Evolutionary conservation across 2,797 vertebrate genomes (phyloP), one percentile per base, ranked within the genome.

Genomic region (Chelidonichthys spinosus): DNA sequence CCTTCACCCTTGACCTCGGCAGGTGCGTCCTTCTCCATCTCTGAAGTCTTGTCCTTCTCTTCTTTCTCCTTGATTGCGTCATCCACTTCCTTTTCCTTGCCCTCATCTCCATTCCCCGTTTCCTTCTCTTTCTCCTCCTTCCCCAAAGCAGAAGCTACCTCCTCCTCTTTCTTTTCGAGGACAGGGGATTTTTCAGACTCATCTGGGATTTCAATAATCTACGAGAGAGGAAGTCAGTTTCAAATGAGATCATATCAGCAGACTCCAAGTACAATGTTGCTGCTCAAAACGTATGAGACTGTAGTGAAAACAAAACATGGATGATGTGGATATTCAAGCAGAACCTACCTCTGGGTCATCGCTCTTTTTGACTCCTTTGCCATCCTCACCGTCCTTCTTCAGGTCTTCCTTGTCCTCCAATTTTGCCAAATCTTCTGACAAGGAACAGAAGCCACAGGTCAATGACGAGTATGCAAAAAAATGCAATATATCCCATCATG

Each of bases 201-300:
- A 50, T 96, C 95, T 52, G 94, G 94, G 89, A 96, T 95, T 88
- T 96, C 95, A 74, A 96, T 95, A 54, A 95, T 91, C 95, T 95
- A 25, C 8, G 13, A 10, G 58, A 63, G 49, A 74, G 4, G 35
- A 1, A 5, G 8, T 0, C 11, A 42, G 7, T 44, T 18, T 72
- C 0, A 53, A 52, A 74, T 72, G 1, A 40, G 54, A 39, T 33
- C 1, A 64, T 61, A 74, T 9, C 3, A 10, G 6, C 2, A 39
- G 49, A 36, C 25, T 55, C 13, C 8, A 59, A 11, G 3, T 37
- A 50, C 8, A 63, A 59, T 32, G 3, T 25, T 18, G 18, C 25
- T 11, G 56, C n/a, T 61, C n/a, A 37, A 15, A 74, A n/a, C 32
- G 0, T 63, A 33, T 50, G 10, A 43, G 5, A 18, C 36, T 46